Percentiles rank a stretch among this genome's conserved stretches.
Evolutionary conservation across 1,140 invertebrate genomes (phyloP).

Genomic region (Drosophila takahashii): DNA sequence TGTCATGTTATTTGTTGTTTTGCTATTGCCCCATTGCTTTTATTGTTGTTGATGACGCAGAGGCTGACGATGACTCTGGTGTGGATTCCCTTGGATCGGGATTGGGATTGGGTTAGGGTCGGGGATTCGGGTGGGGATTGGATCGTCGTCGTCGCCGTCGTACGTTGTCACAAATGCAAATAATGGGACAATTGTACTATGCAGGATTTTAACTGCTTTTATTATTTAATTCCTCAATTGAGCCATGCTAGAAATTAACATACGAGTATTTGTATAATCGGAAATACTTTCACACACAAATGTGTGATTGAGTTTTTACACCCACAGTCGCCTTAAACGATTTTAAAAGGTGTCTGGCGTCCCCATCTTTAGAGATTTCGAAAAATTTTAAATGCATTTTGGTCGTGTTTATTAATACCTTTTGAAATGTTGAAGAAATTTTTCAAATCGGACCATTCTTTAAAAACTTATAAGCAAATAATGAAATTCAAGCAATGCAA

Average conservation of each 20-base stretch:
- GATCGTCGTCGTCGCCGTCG: constrained; percentile 9
- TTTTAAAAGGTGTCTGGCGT: no score
- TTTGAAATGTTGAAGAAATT: no score
- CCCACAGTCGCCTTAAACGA: no score
- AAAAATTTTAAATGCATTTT: no score
- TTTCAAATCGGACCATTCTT: no score
- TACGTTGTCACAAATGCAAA: constrained; percentile 82
- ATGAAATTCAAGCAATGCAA: no score
- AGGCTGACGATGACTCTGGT: constrained; percentile 36
- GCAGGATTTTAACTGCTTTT: constrained; percentile 69
- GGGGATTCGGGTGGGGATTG: not conserved
- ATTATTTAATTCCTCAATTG: constrained; percentile 78
- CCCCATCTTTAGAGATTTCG: no score
- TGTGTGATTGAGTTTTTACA: not conserved
- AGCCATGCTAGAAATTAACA: constrained; percentile 17
- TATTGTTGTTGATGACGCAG: constrained; percentile 73
- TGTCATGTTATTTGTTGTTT: constrained; percentile 58
- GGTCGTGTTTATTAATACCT: no score
- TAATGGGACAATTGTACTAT: constrained; percentile 78
- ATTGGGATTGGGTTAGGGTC: constrained; percentile 5
- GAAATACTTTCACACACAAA: not conserved
- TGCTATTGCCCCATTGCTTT: constrained; percentile 65
- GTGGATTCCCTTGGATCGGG: constrained; percentile 23
- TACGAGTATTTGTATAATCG: not conserved
- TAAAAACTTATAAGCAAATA: no score